A percentile compares a stretch with the other conserved stretches of the same genome.
Conservation (phyloP, 2,797 vertebrate species). For the Jordanella pulchra region DNA sequence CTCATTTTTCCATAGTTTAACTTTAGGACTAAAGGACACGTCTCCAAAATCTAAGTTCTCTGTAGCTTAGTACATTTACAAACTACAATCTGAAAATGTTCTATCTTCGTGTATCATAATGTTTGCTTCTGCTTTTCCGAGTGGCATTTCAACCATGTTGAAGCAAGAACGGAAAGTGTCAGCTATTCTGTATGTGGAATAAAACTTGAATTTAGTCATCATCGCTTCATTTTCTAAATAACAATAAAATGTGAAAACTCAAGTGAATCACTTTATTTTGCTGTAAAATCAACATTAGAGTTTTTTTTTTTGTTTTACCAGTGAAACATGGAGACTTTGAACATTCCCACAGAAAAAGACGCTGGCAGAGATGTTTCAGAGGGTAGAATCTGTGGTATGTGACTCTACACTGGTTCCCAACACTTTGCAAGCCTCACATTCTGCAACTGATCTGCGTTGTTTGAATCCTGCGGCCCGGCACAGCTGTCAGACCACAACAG, state of each 20-base stretch:
- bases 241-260: neutral
- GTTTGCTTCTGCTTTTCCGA: neutral
- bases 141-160: neutral
- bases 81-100: neutral
- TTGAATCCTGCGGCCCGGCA: conserved; percentile 75
- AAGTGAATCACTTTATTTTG: neutral
- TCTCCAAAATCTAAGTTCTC: neutral
- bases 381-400: conserved; percentile 75
- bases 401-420: conserved; percentile 74
- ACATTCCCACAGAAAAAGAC: conserved; percentile 50
- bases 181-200: neutral
- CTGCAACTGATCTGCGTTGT: conserved; percentile 80
- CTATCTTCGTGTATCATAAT: too few relatives aligned
- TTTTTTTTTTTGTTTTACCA: conserved; percentile 17
- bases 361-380: conserved; percentile 59
- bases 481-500: conserved; percentile 77
- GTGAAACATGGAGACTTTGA: conserved; percentile 34
- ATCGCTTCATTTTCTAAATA: neutral
- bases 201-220: neutral
- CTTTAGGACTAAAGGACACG: too few relatives aligned
- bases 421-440: conserved; percentile 78
- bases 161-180: neutral
- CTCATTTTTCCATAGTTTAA: too few relatives aligned
- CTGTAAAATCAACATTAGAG: conserved; percentile 1
- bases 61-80: too few relatives aligned